phyloP scores from a whole-genome alignment of 2,888 invertebrate species.

The Odontocolon sp. region DNA sequence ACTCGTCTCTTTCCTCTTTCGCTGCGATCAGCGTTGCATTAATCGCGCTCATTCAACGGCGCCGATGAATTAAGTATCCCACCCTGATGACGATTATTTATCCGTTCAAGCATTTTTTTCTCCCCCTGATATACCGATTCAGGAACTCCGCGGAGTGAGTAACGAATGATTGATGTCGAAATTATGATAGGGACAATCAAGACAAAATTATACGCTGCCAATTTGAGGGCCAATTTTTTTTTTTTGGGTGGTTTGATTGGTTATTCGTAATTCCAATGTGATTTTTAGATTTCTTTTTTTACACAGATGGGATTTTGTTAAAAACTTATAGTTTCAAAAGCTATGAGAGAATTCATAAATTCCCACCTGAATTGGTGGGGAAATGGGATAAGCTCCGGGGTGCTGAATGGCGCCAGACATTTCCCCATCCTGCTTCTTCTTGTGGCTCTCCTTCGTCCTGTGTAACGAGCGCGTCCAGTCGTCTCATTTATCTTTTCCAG shows the following conservation, averaged over 20 bases:
- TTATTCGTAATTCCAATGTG: too few species aligned
- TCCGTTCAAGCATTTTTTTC: slow-evolving; percentile 61
- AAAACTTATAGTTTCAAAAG: too few species aligned
- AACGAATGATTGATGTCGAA: slow-evolving; percentile 73
- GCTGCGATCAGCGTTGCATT: too few species aligned
- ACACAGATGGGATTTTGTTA: neutral
- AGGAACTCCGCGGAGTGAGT: slow-evolving; percentile 12
- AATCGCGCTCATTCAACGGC: too few species aligned
- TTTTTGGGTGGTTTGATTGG: too few species aligned
- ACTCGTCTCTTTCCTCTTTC: neutral
- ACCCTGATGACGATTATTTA: slow-evolving; percentile 44
- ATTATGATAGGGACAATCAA: slow-evolving; percentile 63
- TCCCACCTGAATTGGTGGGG: slow-evolving; percentile 4
- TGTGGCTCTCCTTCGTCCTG: slow-evolving; percentile 21
- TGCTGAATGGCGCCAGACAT: slow-evolving; percentile 52
- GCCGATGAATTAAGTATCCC: slow-evolving; percentile 73
- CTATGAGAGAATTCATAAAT: neutral
- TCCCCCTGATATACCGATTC: neutral
- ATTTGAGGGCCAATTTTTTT: too few species aligned
- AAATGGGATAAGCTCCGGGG: slow-evolving; percentile 1
- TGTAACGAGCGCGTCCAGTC: slow-evolving; percentile 52
- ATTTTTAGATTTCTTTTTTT: too few species aligned
- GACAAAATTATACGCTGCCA: neutral
- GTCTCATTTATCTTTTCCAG: slow-evolving; percentile 58
- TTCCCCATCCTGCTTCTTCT: slow-evolving; percentile 46